Evolutionary conservation across 1,140 invertebrate species (phyloP), one percentile per base, ranked within the genome.

Genomic region (Drosophila punjabiensis): DNA sequence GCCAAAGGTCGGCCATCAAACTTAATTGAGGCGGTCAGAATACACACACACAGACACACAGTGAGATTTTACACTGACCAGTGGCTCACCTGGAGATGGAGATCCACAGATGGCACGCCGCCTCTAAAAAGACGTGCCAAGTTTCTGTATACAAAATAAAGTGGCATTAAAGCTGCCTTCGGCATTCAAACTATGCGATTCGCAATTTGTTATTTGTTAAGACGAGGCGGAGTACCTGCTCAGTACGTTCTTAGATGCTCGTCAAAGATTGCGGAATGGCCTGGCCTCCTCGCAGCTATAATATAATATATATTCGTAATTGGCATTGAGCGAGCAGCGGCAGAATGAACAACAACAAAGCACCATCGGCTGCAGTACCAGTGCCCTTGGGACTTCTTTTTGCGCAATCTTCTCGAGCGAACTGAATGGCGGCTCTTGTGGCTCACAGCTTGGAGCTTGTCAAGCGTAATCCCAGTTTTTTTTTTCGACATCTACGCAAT

Each of bases 1-100:
- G 52, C 30, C 74, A 77, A 77, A 77, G 75, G 75, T 68, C 63
- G 75, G n/a, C 47, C 65, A 55, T 77, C 43, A 48, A 37, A 61
- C 50, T 61, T 41, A 77, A 77, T 77, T 79, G 45, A 79, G 45
- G 48, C 58, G 35, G 55, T 73, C 45, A 62, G 70, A 71, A 70
- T 71, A 32, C 14, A 32, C 18, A 20, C 32, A 48, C 16, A 48
- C 20, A 43, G 16, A 28, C 18, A 33, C 24, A 55, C 11, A 18
- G 13, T 16, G 41, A 75, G 55, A 30, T 41, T 28, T 18, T 33
- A 39, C 43, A 35, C 13, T 43, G 24, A 20, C 16, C 24, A 47
- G 30, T 20, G 37, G 30, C 52, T n/a, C 50, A 68, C 39, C 48
- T 69, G 30, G 52, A 6, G 32, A 33, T 13, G 58, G 14, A 74